A percentile compares a stretch with the other conserved stretches of the same genome.
These are phyloP conservation scores for Clupea harengus DNA, from an alignment of 2,113 vertebrate genomes.

Conservation along the genomic window DNA sequence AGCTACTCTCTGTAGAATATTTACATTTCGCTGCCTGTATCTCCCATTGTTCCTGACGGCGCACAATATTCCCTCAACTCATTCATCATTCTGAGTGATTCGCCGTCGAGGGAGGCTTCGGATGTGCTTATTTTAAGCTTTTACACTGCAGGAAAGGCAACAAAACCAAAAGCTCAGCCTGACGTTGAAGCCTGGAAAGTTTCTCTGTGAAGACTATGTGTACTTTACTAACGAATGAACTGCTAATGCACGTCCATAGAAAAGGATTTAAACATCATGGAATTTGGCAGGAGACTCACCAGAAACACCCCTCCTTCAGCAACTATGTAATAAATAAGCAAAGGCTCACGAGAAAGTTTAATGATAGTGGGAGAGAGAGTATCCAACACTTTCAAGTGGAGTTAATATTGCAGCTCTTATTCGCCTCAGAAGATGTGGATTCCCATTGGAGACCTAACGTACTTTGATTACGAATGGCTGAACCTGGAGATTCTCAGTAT, in stretches of 20 bases:
- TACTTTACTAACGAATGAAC: slow-evolving; percentile 58
- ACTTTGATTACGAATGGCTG: background rate
- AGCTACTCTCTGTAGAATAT: slow-evolving; percentile 27
- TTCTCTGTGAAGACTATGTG: background rate
- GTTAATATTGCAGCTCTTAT: slow-evolving; percentile 9
- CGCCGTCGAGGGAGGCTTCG: slow-evolving; percentile 50
- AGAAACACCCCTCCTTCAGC: background rate
- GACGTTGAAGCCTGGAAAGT: slow-evolving; percentile 46
- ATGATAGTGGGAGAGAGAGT: background rate
- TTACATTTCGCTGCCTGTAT: slow-evolving; percentile 31
- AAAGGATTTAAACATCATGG: slow-evolving; percentile 55
- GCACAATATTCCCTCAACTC: slow-evolving; percentile 37
- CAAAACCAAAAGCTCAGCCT: slow-evolving; percentile 26
- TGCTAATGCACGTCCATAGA: slow-evolving; percentile 47
- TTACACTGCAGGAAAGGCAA: slow-evolving; percentile 27
- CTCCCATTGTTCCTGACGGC: slow-evolving; percentile 24
- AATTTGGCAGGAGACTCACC: slow-evolving; percentile 8
- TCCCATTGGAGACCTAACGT: background rate
- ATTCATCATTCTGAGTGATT: slow-evolving; percentile 50
- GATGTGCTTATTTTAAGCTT: slow-evolving; percentile 57
- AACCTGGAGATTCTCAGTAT: background rate
- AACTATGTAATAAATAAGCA: background rate
- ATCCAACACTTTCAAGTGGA: background rate
- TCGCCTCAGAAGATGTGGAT: background rate
- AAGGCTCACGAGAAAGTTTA: background rate